Evolutionary conservation across 92 coral and sea anemone genomes (phyloP), one percentile per base, ranked within the genome.

Genomic region (Isaurus tuberculatus): DNA sequence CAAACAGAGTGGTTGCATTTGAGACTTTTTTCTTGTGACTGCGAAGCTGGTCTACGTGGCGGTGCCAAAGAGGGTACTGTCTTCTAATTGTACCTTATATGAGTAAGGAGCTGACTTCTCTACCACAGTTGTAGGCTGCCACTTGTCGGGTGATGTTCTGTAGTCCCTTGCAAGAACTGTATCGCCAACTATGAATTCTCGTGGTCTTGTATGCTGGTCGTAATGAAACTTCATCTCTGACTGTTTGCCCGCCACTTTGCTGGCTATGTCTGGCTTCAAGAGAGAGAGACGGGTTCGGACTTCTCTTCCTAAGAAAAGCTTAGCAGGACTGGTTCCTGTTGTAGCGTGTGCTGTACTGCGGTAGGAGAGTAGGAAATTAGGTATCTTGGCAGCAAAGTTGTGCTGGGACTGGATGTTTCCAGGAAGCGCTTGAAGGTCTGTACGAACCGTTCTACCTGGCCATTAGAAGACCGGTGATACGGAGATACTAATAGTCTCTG

Each of bases 301-400:
- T 7, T 25, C 28, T 63, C 84, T 17, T 29, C 72, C 55, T 58
- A 63, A 32, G 55, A 79, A 79, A 30, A 79, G 46, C 36, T 31
- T 20, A 27, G 72, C 33, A 8, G 55, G 73, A 19, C 72, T 17
- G 34, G 40, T 33, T 29, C 86, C 78, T 4, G 86, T 65, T 58
- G 44, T 65, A 25, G 78, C 19, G 55, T 81, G 78, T 11, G 86
- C 64, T 43, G 86, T 49, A 46, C 28, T 79, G 13, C 73, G 84
- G 46, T 79, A 79, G 11, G 73, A 17, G 40, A 79, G 23, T 42
- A 79, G 72, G 25, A 79, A 79, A n/a, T 6, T 58, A 11, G 65
- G 28, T n/a, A 58, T 20, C 26, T 58, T 58, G 60, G 36, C 32
- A 58, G 57, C 58, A 36, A 36, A 57, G 65, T 67, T 57, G 85